These are phyloP conservation scores for Pelosia muscerda DNA, from an alignment of 2,888 invertebrate species.

Conservation along the genomic window DNA sequence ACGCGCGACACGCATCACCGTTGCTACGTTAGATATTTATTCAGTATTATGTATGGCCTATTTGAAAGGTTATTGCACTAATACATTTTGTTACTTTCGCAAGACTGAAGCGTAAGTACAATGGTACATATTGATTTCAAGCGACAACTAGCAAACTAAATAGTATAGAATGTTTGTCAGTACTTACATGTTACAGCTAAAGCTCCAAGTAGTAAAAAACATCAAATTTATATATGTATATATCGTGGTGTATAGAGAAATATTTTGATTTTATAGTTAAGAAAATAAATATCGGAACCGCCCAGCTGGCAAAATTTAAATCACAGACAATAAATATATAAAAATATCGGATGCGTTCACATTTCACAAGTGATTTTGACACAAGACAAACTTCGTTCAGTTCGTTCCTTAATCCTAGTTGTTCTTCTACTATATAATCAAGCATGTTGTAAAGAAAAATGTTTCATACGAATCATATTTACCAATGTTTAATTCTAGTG, in stretches of 20 bases:
- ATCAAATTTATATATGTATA: slow-evolving; percentile 17
- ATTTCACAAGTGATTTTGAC: slow-evolving; percentile 18
- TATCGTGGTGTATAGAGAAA: slow-evolving; percentile 18
- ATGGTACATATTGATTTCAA: slow-evolving; percentile 63
- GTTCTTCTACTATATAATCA: too few species aligned
- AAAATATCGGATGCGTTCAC: slow-evolving; percentile 27
- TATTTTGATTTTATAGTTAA: slow-evolving; percentile 52
- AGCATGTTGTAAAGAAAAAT: neutral
- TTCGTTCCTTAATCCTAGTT: neutral
- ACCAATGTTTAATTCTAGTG: too few species aligned
- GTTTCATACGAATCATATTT: neutral
- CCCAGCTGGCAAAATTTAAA: slow-evolving; percentile 79
- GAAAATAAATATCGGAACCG: slow-evolving; percentile 75
- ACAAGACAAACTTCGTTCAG: slow-evolving; percentile 1
- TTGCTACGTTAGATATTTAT: slow-evolving; percentile 22
- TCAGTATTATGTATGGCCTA: slow-evolving; percentile 28
- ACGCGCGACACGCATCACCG: slow-evolving; percentile 2
- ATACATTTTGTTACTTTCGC: slow-evolving; percentile 62
- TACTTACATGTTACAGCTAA: slow-evolving; percentile 49
- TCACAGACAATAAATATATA: slow-evolving; percentile 48
- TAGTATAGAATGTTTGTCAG: slow-evolving; percentile 15
- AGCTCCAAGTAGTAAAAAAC: slow-evolving; percentile 29
- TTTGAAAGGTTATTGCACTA: slow-evolving; percentile 57
- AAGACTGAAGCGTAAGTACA: slow-evolving; percentile 50
- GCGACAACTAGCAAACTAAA: slow-evolving; percentile 48